A percentile compares a stretch with the other conserved stretches of the same genome.
These are phyloP conservation scores for Brachystomella parvula DNA, from an alignment of 1,140 invertebrate genomes.

Conservation along the genomic window DNA sequence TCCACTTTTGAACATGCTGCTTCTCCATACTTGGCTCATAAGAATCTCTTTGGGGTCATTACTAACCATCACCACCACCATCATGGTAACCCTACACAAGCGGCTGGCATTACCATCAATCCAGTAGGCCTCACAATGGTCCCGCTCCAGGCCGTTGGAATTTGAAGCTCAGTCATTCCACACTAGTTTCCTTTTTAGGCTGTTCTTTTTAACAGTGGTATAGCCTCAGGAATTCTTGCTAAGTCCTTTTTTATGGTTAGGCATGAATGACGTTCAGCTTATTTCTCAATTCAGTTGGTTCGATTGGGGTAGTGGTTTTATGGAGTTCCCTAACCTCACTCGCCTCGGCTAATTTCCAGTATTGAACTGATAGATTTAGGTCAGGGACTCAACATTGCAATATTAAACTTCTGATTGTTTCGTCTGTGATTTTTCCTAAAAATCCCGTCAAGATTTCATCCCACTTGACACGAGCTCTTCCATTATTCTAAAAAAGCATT, in stretches of 20 bases:
- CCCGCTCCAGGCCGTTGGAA: slow-evolving; percentile 36
- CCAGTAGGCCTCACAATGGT: slow-evolving; percentile 37
- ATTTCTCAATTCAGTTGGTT: neutral
- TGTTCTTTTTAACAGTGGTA: neutral
- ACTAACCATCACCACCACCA: slow-evolving; percentile 38
- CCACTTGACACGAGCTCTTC: neutral
- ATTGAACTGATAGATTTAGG: no score
- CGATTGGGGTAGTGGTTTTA: neutral
- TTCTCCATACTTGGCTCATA: slow-evolving; percentile 36
- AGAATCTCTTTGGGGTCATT: slow-evolving; percentile 44
- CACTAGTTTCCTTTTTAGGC: neutral
- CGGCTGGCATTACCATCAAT: slow-evolving; percentile 38
- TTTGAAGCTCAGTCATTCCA: slow-evolving; percentile 18
- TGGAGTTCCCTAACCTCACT: no score
- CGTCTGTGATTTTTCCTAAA: neutral
- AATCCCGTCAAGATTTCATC: neutral
- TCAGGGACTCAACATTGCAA: neutral
- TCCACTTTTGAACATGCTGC: slow-evolving; percentile 34
- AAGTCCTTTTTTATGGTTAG: no score
- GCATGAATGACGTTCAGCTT: no score
- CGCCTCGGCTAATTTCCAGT: neutral
- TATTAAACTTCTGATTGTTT: neutral
- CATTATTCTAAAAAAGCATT: neutral
- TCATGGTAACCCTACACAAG: slow-evolving; percentile 29
- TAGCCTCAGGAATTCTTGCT: no score